Percentiles rank a stretch among this genome's conserved stretches.
Evolutionary conservation across 2,113 vertebrate species (phyloP).

Genomic region (Puntigrus tetrazona): DNA sequence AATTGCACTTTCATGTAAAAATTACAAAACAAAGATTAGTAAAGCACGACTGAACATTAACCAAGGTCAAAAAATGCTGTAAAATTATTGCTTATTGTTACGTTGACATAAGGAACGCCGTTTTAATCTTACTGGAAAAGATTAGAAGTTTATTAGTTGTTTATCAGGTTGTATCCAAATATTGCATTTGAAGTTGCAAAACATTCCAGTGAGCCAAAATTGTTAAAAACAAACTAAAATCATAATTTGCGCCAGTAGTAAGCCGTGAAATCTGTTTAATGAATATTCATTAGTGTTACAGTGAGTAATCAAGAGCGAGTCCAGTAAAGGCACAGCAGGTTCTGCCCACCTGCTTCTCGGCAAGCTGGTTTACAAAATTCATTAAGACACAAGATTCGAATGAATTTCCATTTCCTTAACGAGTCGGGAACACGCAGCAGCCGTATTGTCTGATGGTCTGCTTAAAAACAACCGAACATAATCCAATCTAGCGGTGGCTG

Average conservation of each 20-base stretch:
- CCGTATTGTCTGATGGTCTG: not conserved
- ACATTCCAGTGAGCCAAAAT: not conserved
- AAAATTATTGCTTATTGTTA: too few relatives aligned
- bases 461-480: conserved; percentile 38
- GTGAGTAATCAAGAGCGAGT: conserved; percentile 17
- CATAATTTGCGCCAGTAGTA: not conserved
- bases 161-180: not conserved
- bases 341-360: conserved; percentile 11
- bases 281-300: conserved; percentile 17
- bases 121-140: not conserved
- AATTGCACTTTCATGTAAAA: not conserved
- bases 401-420: conserved; percentile 3
- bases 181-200: not conserved
- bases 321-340: conserved; percentile 5
- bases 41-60: too few relatives aligned
- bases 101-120: not conserved
- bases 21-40: not conserved
- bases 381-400: conserved; percentile 25
- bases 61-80: too few relatives aligned
- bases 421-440: not conserved
- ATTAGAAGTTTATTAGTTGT: not conserved
- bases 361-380: conserved; percentile 25
- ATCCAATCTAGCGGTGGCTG: not conserved
- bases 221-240: not conserved
- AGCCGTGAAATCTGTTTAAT: not conserved